Percentiles rank a stretch among this genome's conserved stretches.
phyloP scores from a whole-genome alignment of 1,140 invertebrate genomes.

The Drosophila mauritiana region DNA sequence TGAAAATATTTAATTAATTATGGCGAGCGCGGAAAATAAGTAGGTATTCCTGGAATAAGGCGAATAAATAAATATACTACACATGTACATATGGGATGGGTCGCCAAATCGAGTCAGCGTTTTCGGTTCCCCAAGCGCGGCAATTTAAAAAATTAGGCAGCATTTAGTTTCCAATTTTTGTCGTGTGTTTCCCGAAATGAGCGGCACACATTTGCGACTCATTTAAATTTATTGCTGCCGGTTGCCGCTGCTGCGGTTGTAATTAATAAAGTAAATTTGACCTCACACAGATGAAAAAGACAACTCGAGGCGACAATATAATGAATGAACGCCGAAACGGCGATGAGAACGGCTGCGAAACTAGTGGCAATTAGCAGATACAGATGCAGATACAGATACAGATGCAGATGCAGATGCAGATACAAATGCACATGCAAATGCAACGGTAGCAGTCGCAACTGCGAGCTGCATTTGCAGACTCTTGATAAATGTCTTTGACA shows the following conservation, averaged over 20 bases:
- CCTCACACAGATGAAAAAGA: slow-evolving; percentile 61
- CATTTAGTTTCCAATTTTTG: slow-evolving; percentile 70
- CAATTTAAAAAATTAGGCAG: slow-evolving; percentile 63
- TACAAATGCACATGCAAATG: slow-evolving; percentile 10
- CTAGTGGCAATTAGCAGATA: slow-evolving; percentile 73
- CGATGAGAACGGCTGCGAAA: slow-evolving; percentile 53
- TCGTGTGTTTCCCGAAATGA: slow-evolving; percentile 51
- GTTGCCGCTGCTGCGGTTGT: slow-evolving; percentile 49
- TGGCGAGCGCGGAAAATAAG: slow-evolving; percentile 40
- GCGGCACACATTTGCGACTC: slow-evolving; percentile 65
- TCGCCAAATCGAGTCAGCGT: slow-evolving; percentile 41
- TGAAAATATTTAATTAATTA: slow-evolving; percentile 79
- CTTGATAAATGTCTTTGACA: slow-evolving; percentile 81
- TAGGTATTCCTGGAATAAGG: slow-evolving; percentile 64
- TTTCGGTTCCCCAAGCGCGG: slow-evolving; percentile 26
- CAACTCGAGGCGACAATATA: slow-evolving; percentile 72
- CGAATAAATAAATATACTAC: slow-evolving; percentile 33
- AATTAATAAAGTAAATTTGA: slow-evolving; percentile 83
- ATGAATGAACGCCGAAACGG: slow-evolving; percentile 66
- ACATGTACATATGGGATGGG: slow-evolving; percentile 10
- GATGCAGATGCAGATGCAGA: background rate
- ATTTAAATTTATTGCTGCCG: slow-evolving; percentile 70
- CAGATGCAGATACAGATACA: slow-evolving; percentile 6
- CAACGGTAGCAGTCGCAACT: slow-evolving; percentile 28
- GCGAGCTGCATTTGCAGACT: slow-evolving; percentile 13